These are phyloP conservation scores for Forbesichthys agassizii DNA, from an alignment of 2,113 vertebrate species.

Conservation along the genomic window DNA sequence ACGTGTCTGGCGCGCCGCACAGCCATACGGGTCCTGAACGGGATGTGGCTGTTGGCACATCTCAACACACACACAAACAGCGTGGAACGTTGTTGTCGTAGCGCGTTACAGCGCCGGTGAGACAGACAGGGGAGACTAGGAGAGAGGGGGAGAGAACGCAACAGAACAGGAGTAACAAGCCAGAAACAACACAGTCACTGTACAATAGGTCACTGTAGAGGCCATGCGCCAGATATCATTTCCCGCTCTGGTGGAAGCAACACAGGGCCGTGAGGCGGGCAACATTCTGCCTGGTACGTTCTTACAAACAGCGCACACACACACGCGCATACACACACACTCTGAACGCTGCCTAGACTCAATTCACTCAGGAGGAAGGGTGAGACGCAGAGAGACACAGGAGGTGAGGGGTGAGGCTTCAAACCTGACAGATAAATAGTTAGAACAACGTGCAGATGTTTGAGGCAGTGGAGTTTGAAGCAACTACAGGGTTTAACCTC, in stretches of 20 bases:
- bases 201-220: not conserved
- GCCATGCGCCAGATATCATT: not conserved
- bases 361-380: too few species aligned
- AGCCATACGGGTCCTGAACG: constrained; percentile 36
- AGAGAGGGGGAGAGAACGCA: constrained; percentile 20
- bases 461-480: too few species aligned
- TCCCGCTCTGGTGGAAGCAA: not conserved
- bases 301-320: too few species aligned
- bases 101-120: constrained; percentile 53
- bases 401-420: too few species aligned
- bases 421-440: too few species aligned
- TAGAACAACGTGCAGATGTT: too few species aligned
- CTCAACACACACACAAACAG: not conserved
- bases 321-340: too few species aligned
- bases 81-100: constrained; percentile 47
- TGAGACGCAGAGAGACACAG: too few species aligned
- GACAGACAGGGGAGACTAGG: constrained; percentile 46
- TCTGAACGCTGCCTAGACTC: too few species aligned
- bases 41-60: constrained; percentile 49
- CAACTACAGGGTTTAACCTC: not conserved
- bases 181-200: not conserved
- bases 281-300: not conserved
- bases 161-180: not conserved
- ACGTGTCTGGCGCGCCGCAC: constrained; percentile 28
- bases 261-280: not conserved